Evolutionary conservation across 1,140 invertebrate genomes (phyloP).

Genomic region (Myzus persicae): DNA sequence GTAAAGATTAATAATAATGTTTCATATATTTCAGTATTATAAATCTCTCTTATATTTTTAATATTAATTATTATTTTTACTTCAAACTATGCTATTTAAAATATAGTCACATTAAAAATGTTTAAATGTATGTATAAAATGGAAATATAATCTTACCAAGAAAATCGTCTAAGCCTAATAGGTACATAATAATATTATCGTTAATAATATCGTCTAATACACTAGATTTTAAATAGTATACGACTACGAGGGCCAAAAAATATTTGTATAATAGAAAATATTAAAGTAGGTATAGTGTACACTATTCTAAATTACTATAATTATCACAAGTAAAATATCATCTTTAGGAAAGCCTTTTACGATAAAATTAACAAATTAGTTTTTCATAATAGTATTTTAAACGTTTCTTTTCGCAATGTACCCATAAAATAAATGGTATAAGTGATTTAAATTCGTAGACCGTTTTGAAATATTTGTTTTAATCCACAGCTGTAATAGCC

Average conservation of each 20-base stretch:
- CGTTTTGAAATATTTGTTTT: background rate
- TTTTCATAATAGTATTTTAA: background rate
- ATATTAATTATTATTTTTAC: background rate
- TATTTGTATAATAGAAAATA: background rate
- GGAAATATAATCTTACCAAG: background rate
- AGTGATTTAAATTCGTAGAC: background rate
- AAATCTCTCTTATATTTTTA: slow-evolving; percentile 39
- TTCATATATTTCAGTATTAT: slow-evolving; percentile 42
- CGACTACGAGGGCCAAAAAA: background rate
- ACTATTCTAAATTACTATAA: background rate
- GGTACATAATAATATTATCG: slow-evolving; percentile 1
- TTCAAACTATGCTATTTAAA: background rate
- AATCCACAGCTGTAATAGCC: background rate
- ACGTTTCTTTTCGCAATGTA: background rate
- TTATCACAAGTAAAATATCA: slow-evolving; percentile 11
- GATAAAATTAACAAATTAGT: background rate
- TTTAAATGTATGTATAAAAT: background rate
- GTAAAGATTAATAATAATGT: slow-evolving; percentile 19
- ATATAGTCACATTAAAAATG: background rate
- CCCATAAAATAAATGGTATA: no score
- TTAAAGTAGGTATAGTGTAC: background rate
- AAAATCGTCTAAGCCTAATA: background rate
- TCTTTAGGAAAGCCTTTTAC: background rate
- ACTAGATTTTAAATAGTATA: background rate
- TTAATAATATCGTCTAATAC: background rate